These are phyloP conservation scores for Arbacia lixula DNA, from an alignment of 53 echinoderm and acorn worm genomes.

Conservation along the genomic window DNA sequence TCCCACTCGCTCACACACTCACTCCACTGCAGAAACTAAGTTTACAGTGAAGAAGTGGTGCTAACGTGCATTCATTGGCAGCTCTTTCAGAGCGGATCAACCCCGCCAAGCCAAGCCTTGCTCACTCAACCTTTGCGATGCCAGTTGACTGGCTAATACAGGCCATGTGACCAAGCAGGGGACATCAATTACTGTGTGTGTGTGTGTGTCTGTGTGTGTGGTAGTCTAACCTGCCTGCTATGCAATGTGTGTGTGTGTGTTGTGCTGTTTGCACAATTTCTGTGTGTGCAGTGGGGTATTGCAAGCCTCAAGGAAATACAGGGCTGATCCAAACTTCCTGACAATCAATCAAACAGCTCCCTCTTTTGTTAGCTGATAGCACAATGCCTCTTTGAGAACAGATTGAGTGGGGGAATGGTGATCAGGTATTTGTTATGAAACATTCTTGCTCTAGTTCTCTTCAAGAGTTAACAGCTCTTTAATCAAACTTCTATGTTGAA, in stretches of 20 bases:
- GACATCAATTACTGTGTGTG: no score
- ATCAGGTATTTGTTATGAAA: not conserved
- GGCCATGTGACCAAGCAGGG: conserved; percentile 44
- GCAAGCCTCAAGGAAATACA: no score
- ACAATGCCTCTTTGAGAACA: no score
- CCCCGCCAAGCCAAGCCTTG: conserved; percentile 29
- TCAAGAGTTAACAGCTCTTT: no score
- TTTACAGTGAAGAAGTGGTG: conserved; percentile 30
- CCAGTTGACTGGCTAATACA: conserved; percentile 39
- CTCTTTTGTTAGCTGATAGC: conserved; percentile 22
- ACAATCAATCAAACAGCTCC: conserved; percentile 21
- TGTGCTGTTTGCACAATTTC: no score
- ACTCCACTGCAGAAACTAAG: conserved; percentile 12
- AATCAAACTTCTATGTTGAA: no score
- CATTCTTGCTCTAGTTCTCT: no score
- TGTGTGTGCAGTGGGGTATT: no score
- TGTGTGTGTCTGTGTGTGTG: no score
- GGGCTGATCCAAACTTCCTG: conserved; percentile 16
- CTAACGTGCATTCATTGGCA: conserved; percentile 61
- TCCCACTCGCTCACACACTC: not conserved
- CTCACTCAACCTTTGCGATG: conserved; percentile 27
- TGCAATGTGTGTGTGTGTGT: no score
- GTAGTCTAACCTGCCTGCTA: no score
- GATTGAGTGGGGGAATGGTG: not conserved
- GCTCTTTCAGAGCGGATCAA: not conserved